Evolutionary conservation across 2,113 vertebrate genomes (phyloP).

Genomic region (Myrmophylax atrothorax): DNA sequence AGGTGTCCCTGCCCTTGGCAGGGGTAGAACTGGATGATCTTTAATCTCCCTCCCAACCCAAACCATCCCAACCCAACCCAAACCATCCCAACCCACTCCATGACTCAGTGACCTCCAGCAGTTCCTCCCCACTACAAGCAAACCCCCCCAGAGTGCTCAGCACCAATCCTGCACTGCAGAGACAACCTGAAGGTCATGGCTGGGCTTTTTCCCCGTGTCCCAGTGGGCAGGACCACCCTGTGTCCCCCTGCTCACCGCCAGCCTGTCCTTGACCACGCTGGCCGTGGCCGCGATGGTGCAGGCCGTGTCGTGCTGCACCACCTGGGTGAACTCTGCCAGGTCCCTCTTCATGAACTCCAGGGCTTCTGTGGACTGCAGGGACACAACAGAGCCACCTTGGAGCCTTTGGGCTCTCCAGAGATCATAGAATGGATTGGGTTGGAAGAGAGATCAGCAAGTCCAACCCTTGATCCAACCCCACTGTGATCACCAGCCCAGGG

Average conservation of each 20-base stretch:
- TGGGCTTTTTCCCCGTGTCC: background rate
- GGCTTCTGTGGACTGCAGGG: slow-evolving; percentile 89
- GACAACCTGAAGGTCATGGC: background rate
- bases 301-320: slow-evolving; percentile 97
- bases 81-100: background rate
- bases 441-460: no score
- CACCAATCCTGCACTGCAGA: rapidly evolving
- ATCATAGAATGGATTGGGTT: no score
- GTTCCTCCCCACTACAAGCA: background rate
- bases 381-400: background rate
- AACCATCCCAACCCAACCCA: background rate
- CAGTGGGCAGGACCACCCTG: background rate
- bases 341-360: slow-evolving; percentile 96
- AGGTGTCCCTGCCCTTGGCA: background rate
- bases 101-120: background rate
- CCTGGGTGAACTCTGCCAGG: slow-evolving; percentile 92
- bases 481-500: no score
- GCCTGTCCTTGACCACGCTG: slow-evolving; percentile 91
- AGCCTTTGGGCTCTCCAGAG: rapidly evolving
- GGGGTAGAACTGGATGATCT: rapidly evolving
- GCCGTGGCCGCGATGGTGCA: slow-evolving; percentile 96
- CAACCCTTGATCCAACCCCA: no score
- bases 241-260: slow-evolving; percentile 84
- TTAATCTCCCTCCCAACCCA: background rate
- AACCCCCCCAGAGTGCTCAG: background rate